Evolutionary conservation across 1,140 invertebrate species (phyloP).

Genomic region (Venturia canescens): DNA sequence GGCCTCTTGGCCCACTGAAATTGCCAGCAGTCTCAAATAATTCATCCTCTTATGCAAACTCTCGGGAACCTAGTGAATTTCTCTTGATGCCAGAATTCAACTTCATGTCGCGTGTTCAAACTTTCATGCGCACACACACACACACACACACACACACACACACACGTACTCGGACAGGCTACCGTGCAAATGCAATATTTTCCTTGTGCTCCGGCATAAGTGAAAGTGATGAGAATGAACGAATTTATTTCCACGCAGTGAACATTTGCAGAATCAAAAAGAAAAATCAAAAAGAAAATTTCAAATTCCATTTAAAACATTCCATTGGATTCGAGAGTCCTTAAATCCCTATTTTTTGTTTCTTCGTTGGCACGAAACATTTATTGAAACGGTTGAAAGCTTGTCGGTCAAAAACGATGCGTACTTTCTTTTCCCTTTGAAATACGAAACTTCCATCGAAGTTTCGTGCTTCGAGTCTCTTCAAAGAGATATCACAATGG

Average conservation of each 20-base stretch:
- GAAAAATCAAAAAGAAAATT: too few species aligned
- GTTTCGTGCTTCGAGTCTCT: too few species aligned
- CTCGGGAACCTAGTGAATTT: not conserved
- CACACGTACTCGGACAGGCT: not conserved
- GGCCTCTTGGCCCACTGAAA: not conserved
- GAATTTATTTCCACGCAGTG: not conserved
- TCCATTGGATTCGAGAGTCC: too few species aligned
- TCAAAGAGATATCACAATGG: too few species aligned
- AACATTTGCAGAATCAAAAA: not conserved
- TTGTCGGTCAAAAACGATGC: too few species aligned
- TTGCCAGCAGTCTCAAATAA: not conserved
- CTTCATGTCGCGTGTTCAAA: not conserved
- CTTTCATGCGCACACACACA: not conserved
- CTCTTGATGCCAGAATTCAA: not conserved
- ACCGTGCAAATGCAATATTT: not conserved
- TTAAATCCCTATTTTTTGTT: too few species aligned
- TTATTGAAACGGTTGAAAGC: too few species aligned
- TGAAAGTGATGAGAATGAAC: not conserved
- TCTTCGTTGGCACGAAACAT: too few species aligned
- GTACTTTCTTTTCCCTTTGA: too few species aligned
- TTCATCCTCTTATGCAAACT: not conserved
- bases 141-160: not conserved
- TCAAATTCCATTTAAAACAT: too few species aligned
- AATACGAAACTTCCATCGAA: too few species aligned
- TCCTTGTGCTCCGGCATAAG: not conserved